Conservation (phyloP, 1,140 invertebrate species). For the Drosophila yakuba region DNA sequence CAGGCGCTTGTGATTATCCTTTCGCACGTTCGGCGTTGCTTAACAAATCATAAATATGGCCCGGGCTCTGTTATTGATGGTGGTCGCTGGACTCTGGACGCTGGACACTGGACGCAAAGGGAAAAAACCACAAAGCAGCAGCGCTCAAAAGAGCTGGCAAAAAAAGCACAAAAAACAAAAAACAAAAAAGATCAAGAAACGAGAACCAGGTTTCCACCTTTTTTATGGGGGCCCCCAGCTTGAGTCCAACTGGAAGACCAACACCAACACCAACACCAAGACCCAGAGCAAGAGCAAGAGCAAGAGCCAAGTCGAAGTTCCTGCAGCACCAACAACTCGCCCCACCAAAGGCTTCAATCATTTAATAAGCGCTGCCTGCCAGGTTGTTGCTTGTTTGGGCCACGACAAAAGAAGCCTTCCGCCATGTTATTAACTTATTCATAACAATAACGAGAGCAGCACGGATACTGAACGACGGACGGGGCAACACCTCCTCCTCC, state of each 20-base stretch:
- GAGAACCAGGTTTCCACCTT: slow-evolving; percentile 64
- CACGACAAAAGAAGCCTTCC: slow-evolving; percentile 82
- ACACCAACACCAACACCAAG: background rate
- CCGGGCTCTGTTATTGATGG: slow-evolving; percentile 71
- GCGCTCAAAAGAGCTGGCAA: slow-evolving; percentile 17
- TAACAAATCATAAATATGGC: slow-evolving; percentile 82
- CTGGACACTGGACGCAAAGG: slow-evolving; percentile 51
- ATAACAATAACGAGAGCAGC: slow-evolving; percentile 68
- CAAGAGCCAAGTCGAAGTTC: background rate
- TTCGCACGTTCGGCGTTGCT: slow-evolving; percentile 81
- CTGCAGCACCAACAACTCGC: background rate
- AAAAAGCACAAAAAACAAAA: background rate
- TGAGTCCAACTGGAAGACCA: slow-evolving; percentile 13
- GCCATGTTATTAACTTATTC: slow-evolving; percentile 85
- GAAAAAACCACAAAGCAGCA: slow-evolving; percentile 33
- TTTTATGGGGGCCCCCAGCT: slow-evolving; percentile 62
- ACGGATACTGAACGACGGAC: slow-evolving; percentile 7
- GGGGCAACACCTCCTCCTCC: background rate
- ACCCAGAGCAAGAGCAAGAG: background rate
- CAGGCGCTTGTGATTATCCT: slow-evolving; percentile 82
- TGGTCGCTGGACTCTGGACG: slow-evolving; percentile 53
- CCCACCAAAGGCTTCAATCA: slow-evolving; percentile 62
- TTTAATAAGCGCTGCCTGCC: slow-evolving; percentile 74
- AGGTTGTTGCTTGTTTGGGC: slow-evolving; percentile 42
- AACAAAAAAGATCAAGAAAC: slow-evolving; percentile 1